Conservation (phyloP, 1,140 invertebrate genomes). For the Philopotamus ludificatus region DNA sequence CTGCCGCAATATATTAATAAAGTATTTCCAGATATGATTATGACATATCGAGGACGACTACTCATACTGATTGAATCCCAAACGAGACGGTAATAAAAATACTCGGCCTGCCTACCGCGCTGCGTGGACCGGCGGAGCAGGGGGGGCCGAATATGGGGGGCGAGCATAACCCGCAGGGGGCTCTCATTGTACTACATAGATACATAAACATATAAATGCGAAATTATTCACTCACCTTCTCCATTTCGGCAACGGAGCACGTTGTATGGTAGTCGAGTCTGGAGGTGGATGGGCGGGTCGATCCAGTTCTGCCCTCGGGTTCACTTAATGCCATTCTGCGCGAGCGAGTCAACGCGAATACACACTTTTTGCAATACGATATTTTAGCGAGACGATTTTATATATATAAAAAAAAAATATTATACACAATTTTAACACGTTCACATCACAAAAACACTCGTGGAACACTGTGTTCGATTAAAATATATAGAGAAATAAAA, state of each 20-base stretch:
- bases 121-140: no score
- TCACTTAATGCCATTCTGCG: slow-evolving; percentile 15
- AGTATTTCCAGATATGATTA: no score
- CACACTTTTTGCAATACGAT: not conserved
- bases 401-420: not conserved
- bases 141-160: no score
- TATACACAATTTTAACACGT: not conserved
- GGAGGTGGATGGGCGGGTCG: slow-evolving; percentile 10
- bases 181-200: slow-evolving; percentile 10
- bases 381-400: slow-evolving; percentile 6
- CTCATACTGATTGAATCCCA: slow-evolving; percentile 2
- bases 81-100: not conserved
- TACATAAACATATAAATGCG: slow-evolving; percentile 35
- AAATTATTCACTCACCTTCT: slow-evolving; percentile 36
- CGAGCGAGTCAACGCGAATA: slow-evolving; percentile 1
- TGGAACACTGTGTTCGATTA: slow-evolving; percentile 2
- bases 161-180: no score
- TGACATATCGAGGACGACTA: no score
- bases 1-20: no score
- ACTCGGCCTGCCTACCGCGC: no score
- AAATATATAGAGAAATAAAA: slow-evolving; percentile 17
- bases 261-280: not conserved
- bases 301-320: not conserved
- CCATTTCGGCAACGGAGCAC: slow-evolving; percentile 7
- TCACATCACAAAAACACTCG: not conserved